Conservation (phyloP, 2,113 vertebrate species). For the Lipophrys pholis region DNA sequence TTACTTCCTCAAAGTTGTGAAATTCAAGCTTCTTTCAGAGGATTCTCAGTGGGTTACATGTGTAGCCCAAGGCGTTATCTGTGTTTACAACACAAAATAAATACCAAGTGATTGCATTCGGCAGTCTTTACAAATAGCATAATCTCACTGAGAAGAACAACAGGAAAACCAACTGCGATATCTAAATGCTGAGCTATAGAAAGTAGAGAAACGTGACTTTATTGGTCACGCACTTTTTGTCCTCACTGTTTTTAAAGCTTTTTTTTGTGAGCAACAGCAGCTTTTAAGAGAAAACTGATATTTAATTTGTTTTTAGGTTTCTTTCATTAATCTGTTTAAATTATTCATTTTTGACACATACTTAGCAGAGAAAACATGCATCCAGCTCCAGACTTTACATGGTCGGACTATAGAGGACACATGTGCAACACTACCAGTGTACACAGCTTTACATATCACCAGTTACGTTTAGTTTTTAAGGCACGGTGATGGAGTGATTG, state of each 20-base stretch:
- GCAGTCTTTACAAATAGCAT: conserved; percentile 35
- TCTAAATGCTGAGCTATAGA: conserved; percentile 8
- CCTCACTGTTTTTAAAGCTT: not conserved
- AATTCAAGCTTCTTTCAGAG: conserved; percentile 2
- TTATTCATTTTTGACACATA: not conserved
- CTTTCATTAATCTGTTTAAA: not conserved
- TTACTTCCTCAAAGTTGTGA: conserved; percentile 7
- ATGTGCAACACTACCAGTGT: not conserved
- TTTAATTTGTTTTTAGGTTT: not conserved
- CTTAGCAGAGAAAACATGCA: not conserved
- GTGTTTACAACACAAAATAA: conserved; percentile 52
- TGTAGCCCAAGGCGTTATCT: conserved; percentile 22
- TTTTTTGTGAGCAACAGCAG: not conserved
- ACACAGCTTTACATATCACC: not conserved
- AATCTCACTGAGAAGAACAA: conserved; percentile 29
- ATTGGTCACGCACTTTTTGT: not conserved
- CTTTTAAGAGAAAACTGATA: not conserved
- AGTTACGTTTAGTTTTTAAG: not conserved
- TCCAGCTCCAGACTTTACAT: not conserved
- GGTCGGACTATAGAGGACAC: not conserved
- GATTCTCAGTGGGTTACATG: conserved; percentile 31
- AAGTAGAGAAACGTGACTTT: not conserved
- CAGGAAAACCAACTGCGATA: conserved; percentile 2
- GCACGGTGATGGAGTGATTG: too few relatives aligned
- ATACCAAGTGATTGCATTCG: conserved; percentile 36